These are phyloP conservation scores for Drosophila nikananu DNA, from an alignment of 1,140 invertebrate genomes.

Conservation along the genomic window DNA sequence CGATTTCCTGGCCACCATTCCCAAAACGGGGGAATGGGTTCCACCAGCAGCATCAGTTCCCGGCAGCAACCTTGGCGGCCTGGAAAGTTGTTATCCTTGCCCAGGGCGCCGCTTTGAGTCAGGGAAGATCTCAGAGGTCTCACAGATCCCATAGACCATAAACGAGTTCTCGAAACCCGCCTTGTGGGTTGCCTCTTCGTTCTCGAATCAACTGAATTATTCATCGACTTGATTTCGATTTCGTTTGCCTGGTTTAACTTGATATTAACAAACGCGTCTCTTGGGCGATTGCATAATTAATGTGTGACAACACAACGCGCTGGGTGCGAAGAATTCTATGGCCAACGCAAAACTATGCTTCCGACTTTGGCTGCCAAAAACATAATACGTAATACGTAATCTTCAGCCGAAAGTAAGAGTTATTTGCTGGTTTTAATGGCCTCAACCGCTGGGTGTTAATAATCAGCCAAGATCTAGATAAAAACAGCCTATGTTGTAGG, in stretches of 20 bases:
- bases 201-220: slow-evolving; percentile 34
- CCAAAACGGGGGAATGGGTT: background rate
- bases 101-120: slow-evolving; percentile 6
- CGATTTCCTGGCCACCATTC: slow-evolving; percentile 26
- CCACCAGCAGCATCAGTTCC: background rate
- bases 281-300: slow-evolving; percentile 47
- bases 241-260: slow-evolving; percentile 46
- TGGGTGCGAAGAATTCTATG: slow-evolving; percentile 13
- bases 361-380: background rate
- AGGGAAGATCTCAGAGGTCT: slow-evolving; percentile 30
- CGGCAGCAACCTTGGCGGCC: slow-evolving; percentile 31
- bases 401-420: slow-evolving; percentile 21
- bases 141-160: background rate
- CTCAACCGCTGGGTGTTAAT: background rate
- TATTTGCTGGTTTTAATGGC: background rate
- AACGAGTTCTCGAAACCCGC: slow-evolving; percentile 19
- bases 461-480: slow-evolving; percentile 5
- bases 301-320: slow-evolving; percentile 22
- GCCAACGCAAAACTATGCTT: background rate
- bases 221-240: slow-evolving; percentile 41
- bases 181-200: slow-evolving; percentile 21
- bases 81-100: slow-evolving; percentile 44
- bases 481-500: background rate
- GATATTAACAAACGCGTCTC: slow-evolving; percentile 39
- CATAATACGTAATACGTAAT: slow-evolving; percentile 2